Conservation (phyloP, 2,797 vertebrate genomes). For the Pangasius macronema region DNA sequence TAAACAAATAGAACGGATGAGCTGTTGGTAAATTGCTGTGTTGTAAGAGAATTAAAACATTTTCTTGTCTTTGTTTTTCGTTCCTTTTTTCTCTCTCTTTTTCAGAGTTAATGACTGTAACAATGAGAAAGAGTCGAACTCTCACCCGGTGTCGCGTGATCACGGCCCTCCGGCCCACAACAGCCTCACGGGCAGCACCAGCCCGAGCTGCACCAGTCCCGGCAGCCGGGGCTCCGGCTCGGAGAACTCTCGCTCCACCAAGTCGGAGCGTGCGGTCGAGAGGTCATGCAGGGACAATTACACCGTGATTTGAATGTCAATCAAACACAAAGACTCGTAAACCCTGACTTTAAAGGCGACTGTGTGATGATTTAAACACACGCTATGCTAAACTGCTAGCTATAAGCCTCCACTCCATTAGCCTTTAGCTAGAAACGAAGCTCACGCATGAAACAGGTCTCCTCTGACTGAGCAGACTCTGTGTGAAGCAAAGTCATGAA, state of each 20-base stretch:
- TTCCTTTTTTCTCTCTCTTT: slow-evolving; percentile 25
- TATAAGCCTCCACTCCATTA: not conserved
- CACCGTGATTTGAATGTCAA: no score
- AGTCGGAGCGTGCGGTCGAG: no score
- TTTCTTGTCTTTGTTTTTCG: not conserved
- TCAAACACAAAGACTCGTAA: no score
- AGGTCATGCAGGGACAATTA: no score
- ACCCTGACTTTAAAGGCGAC: not conserved
- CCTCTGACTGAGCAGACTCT: not conserved
- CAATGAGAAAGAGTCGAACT: slow-evolving; percentile 77
- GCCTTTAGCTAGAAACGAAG: not conserved
- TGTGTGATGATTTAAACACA: not conserved
- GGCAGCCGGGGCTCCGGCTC: slow-evolving; percentile 74
- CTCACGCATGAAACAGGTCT: not conserved
- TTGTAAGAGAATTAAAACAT: not conserved
- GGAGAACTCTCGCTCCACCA: slow-evolving; percentile 78
- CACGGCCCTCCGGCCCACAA: slow-evolving; percentile 48
- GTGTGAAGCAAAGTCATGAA: not conserved
- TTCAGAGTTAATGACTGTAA: slow-evolving; percentile 79
- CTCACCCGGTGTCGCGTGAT: slow-evolving; percentile 67
- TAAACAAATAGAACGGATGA: not conserved
- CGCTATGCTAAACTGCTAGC: not conserved
- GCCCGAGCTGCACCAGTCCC: slow-evolving; percentile 63
- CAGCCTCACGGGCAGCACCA: slow-evolving; percentile 9
- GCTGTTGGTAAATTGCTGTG: not conserved